These are phyloP conservation scores for Babyrousa celebensis DNA, from an alignment of 2,797 vertebrate genomes.

Conservation along the genomic window DNA sequence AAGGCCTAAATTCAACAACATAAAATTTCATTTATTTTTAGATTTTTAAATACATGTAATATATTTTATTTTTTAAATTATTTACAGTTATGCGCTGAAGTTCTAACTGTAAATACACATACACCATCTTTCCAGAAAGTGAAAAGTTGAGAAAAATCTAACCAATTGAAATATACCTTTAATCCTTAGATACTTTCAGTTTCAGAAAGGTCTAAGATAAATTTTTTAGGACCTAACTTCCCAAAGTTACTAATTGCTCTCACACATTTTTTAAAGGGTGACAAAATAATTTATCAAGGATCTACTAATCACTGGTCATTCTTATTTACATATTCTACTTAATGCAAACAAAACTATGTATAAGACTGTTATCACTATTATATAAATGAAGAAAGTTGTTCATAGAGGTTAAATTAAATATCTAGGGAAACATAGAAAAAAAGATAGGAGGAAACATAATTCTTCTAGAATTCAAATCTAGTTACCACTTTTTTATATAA, in stretches of 20 bases:
- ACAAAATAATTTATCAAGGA: slow-evolving; percentile 12
- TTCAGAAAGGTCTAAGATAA: background rate
- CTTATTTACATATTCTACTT: background rate
- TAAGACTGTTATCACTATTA: slow-evolving; percentile 5
- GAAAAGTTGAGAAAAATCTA: slow-evolving; percentile 32
- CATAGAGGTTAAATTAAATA: slow-evolving; percentile 6
- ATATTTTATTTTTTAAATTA: slow-evolving; percentile 48
- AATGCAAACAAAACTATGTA: background rate
- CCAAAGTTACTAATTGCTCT: background rate
- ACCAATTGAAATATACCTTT: background rate
- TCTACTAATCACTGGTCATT: slow-evolving; percentile 37
- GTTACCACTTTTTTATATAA: slow-evolving; percentile 21
- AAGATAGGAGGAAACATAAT: background rate
- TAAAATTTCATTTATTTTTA: background rate
- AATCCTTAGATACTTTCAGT: background rate
- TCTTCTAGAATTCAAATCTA: slow-evolving; percentile 17
- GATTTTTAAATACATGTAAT: background rate
- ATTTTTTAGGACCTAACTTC: background rate
- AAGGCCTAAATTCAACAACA: background rate
- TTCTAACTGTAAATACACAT: slow-evolving; percentile 26
- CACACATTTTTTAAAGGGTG: background rate
- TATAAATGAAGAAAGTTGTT: slow-evolving; percentile 5
- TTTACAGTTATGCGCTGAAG: background rate
- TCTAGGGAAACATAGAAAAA: background rate
- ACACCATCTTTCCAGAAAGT: background rate